Base-by-base conservation (phyloP, 2,888 invertebrate species). In the Meteorus cinctellus region DNA sequence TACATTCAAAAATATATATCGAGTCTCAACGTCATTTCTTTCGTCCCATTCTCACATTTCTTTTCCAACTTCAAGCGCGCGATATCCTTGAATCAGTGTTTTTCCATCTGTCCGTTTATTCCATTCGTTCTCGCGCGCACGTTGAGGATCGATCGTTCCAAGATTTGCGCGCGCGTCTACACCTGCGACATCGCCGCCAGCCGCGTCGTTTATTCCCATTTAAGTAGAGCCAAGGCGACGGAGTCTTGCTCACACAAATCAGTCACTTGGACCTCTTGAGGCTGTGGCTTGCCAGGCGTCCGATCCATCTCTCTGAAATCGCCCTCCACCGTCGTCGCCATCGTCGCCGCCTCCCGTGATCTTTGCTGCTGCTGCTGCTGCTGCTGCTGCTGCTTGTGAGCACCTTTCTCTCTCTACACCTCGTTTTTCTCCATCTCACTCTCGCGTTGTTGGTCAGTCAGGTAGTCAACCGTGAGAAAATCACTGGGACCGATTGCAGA, bases 151-250 rank as follows among this genome's bases (percentile, higher is more conserved):
- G 69, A 63, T 45, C 36, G 67, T 72, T 75, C 55, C 31, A 29
- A 34, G 69, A 55, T 63, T 65, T 55, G 55, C 55, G 55, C 55
- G 55, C 75, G 36, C 60, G 65, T 59, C 59, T 69, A 59, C 59
- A 60, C 65, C 66, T 74, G 67, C 68, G 55, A 77, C 77, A 77
- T 77, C 78, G 77, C 79, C 70, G 77, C 76, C 59, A 73, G 71
- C 45, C 79, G 77, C 74, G 79, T 80, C 84, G 86, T 85, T 86
- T 85, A 87, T 86, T 87, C 84, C 87, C 86, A 86, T 86, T 87
- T 87, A 86, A 86, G 86, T 86, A 87, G 83, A 87, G 84, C 78
- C 85, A 84, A 86, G 86, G 86, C 84, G 86, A 86, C 84, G 84
- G 84, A 81, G 83, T 80, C 83, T 84, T 82, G 86, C 83, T 83